Base-by-base conservation (phyloP, 2,797 vertebrate genomes). In the Pangasius djambal region DNA sequence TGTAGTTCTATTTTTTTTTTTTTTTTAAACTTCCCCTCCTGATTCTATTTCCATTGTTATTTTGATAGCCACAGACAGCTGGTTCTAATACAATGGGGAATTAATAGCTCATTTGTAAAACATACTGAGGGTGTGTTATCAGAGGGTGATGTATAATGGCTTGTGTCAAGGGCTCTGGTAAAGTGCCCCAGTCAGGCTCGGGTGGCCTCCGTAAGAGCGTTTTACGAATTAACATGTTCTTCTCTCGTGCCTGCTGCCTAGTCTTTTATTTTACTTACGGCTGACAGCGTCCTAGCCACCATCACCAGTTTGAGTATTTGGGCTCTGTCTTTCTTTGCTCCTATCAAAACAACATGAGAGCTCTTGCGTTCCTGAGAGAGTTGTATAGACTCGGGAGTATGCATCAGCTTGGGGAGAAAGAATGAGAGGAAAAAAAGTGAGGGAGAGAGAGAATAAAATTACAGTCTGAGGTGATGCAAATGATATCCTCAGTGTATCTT, bases 401-500 rank as follows among this genome's bases (percentile, higher is more conserved):
- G 95, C 97, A 97, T 97, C 95, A 96, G 96, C 95, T 94, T 93
- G 94, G 95, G 82, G 81, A 89, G 85, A 89, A 86, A 89, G 82
- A 78, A 78, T 70, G 72, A 78, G 37, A 77, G 94, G 94, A 94
- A 94, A 95, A 95, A 96, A 96, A 95, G 96, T 96, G 95, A 94
- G 96, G 94, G 95, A 89, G 86, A 89, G 88, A 88, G n/a, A 85
- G 81, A 88, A 96, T 96, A 96, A 97, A 97, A 97, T 97, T 97
- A 97, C 97, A 97, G 97, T 97, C 97, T 97, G 96, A 97, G 96
- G 97, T 97, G 97, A 97, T 97, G 97, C 97, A 97, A 97, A 97
- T 97, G 96, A 97, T 97, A 97, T 98, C 97, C 96, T 97, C 97
- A 97, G 97, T 97, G 97, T 96, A 97, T 97, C 97, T 97, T 97